phyloP scores from a whole-genome alignment of 2,113 vertebrate species.

The Eulacestoma nigropectus region DNA sequence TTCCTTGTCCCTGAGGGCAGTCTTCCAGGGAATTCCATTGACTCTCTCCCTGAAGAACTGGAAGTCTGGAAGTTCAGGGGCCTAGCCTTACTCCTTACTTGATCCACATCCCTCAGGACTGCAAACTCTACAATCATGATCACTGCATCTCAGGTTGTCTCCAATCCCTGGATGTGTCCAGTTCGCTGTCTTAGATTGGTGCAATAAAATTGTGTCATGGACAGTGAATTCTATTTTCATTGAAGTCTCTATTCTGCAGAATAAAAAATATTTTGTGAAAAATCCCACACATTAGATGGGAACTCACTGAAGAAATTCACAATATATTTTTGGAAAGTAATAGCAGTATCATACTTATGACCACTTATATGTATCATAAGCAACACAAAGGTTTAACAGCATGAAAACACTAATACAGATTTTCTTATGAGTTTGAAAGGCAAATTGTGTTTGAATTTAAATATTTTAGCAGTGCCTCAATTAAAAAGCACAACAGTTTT shows the following conservation, averaged over 20 bases:
- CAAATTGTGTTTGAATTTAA: background rate
- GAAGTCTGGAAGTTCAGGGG: background rate
- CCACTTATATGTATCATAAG: background rate
- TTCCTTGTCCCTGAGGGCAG: background rate
- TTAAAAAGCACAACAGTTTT: background rate
- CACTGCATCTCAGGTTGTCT: background rate
- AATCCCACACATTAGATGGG: accelerated
- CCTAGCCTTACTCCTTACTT: background rate
- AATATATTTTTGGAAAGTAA: background rate
- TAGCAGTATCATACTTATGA: background rate
- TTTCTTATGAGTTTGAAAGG: background rate
- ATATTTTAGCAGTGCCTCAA: background rate
- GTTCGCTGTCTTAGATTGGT: background rate
- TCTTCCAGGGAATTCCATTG: background rate
- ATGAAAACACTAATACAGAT: background rate
- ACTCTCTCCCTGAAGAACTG: too few relatives aligned
- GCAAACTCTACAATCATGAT: background rate
- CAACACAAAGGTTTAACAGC: background rate
- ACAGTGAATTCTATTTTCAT: background rate
- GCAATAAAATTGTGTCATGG: background rate
- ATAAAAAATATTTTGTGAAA: background rate
- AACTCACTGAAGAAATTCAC: background rate
- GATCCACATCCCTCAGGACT: background rate
- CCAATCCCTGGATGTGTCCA: too few relatives aligned
- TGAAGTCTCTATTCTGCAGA: background rate